Conservation (phyloP, 1,140 invertebrate genomes). For the Papilio dardanus region DNA sequence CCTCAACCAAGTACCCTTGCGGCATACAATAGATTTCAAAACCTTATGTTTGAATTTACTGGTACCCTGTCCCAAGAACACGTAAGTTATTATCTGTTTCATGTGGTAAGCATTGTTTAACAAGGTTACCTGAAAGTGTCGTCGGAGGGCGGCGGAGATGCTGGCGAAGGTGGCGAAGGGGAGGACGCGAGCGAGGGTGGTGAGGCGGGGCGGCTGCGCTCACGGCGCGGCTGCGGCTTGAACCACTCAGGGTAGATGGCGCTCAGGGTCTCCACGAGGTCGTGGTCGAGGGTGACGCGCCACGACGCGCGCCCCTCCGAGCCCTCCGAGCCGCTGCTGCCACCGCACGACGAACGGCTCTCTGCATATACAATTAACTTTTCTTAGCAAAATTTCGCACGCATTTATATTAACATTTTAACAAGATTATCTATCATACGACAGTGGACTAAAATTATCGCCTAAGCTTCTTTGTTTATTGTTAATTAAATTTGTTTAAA, state of each 20-base stretch:
- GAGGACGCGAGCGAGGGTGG: slow-evolving; percentile 61
- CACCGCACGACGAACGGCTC: slow-evolving; percentile 86
- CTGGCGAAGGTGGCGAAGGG: slow-evolving; percentile 56
- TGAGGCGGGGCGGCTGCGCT: slow-evolving; percentile 65
- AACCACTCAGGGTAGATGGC: slow-evolving; percentile 96
- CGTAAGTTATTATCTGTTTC: too few relatives aligned
- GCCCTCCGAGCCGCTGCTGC: slow-evolving; percentile 81
- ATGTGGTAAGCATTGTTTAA: too few relatives aligned
- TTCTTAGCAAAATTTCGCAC: background rate
- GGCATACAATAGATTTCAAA: too few relatives aligned
- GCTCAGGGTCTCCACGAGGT: slow-evolving; percentile 94
- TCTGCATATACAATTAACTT: slow-evolving; percentile 78
- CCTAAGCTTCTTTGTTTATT: too few relatives aligned
- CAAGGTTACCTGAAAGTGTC: slow-evolving; percentile 65
- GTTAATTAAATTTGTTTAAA: too few relatives aligned
- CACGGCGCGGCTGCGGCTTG: slow-evolving; percentile 82
- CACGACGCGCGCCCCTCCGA: slow-evolving; percentile 92
- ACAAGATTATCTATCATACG: background rate
- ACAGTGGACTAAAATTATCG: background rate
- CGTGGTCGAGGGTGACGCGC: slow-evolving; percentile 94
- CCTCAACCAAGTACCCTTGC: background rate
- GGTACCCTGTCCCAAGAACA: too few relatives aligned
- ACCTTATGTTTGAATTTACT: background rate
- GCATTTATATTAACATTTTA: too few relatives aligned
- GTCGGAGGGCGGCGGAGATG: slow-evolving; percentile 60